Evolutionary conservation across 2,888 invertebrate species (phyloP), one percentile per base, ranked within the genome.

Genomic region (Caenorhabditis zanzibari): DNA sequence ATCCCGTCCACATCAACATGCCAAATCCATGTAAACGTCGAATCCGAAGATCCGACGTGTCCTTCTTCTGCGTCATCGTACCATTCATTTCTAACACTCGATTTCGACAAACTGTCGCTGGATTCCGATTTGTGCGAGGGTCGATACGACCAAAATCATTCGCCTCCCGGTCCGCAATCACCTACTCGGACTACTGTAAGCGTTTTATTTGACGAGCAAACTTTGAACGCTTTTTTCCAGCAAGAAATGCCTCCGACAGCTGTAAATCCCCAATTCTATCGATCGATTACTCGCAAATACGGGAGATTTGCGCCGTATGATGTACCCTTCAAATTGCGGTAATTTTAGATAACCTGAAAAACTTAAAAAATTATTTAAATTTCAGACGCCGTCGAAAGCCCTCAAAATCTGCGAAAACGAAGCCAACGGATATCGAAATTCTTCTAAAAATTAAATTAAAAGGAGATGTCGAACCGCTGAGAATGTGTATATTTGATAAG

Each of bases 391-490:
- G 76, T 12, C 82, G 82, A 26, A 79, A 79, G 56, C 4, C 41
- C n/a, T 16, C 35, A 3, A 79, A 52, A 14, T 12, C 41, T 22
- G 26, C 52, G n/a, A 32, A 1, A 16, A 61, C 61, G 16, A 69
- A 61, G 12, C 28, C 38, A 24, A 41, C 52, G 12, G 69, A 69
- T 47, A 41, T 79, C 16, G 71, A 79, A 5, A 22, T 61, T 68
- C 41, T 74, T 22, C 74, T 68, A 54, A 74, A 81, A 56, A 72
- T 81, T 0, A 54, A 61, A 16, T 54, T 82, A 63, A 82, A 82
- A 61, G 84, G 86, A 59, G 81, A 86, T 59, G 82, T 82, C 24
- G 86, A 86, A 19, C 54, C 84, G 24, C 66, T 84, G 28, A 82
- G 66, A 81, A 74, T 86, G 69, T 73, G 76, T 19, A 72, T 86